phyloP scores from a whole-genome alignment of 1,140 invertebrate genomes.

The Varroa destructor region DNA sequence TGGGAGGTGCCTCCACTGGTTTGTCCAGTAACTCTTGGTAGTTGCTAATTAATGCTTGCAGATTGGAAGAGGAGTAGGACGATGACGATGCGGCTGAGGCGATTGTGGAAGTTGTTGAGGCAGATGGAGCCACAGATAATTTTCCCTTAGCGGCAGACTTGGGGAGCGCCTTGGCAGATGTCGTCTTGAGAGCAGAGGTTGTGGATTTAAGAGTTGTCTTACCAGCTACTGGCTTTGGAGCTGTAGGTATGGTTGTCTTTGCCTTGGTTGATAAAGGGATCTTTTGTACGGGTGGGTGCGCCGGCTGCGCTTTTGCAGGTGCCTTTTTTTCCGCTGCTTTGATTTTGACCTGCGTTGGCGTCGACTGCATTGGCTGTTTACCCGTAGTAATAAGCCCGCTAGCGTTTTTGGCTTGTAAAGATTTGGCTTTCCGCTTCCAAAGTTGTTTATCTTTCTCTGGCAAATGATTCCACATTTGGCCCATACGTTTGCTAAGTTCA shows the following conservation, averaged over 20 bases:
- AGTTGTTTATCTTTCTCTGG: conserved; percentile 47
- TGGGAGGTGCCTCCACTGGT: conserved; percentile 38
- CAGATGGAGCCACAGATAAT: conserved; percentile 16
- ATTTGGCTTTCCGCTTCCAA: conserved; percentile 61
- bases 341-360: conserved; percentile 40
- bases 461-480: conserved; percentile 42
- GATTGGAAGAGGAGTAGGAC: conserved; percentile 29
- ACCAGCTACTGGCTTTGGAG: too few relatives aligned
- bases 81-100: conserved; percentile 17
- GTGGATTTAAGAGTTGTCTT: not conserved
- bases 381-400: conserved; percentile 46
- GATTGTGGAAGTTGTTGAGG: conserved; percentile 2
- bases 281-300: too few relatives aligned
- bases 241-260: not conserved
- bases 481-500: conserved; percentile 40
- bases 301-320: conserved; percentile 12
- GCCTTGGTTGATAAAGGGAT: not conserved
- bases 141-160: conserved; percentile 35
- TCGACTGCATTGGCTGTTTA: conserved; percentile 38
- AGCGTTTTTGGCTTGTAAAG: conserved; percentile 43
- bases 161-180: conserved; percentile 29
- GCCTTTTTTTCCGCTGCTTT: conserved; percentile 20
- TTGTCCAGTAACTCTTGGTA: conserved; percentile 29
- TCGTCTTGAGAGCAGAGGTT: not conserved
- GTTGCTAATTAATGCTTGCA: conserved; percentile 31